Evolutionary conservation across 2,113 vertebrate genomes (phyloP), one percentile per base, ranked within the genome.

Genomic region (Arizona elegans): DNA sequence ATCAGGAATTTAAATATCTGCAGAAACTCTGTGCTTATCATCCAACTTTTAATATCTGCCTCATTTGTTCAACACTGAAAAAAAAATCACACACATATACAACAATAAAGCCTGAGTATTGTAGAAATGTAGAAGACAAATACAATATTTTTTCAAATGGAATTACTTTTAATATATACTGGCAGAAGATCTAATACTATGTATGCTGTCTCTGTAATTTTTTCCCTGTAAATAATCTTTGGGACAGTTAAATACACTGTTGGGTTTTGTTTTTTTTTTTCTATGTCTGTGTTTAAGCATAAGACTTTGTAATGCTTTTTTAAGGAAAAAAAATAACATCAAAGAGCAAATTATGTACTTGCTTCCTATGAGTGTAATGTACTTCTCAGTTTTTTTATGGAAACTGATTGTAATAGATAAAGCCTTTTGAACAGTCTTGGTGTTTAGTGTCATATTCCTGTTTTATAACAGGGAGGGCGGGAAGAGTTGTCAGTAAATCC

Each of bases 301-400:
- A 99, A 97, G 98, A 98, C 98, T 99, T 99, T 99, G 98, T 99
- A 99, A 99, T 94, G 95, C 97, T 98, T 99, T 99, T 98, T 98
- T 98, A 98, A 98, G 97, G 98, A 98, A 97, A 98, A 98, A 97
- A 70, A 97, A 95, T 98, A 98, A 95, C 98, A 98, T 98, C 98
- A 97, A 98, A 98, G 97, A 96, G 98, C 94, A 98, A 97, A 98
- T 98, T 98, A 98, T 98, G 98, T 98, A 98, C 97, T 97, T 98
- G 96, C 97, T 98, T 96, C 97, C 97, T 98, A 94, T 97, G 97
- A 96, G 96, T 97, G 97, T 98, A 96, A 97, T 92, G 75, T 98
- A 96, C 96, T 97, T 95, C 95, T 98, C 97, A 93, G 97, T 97
- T 97, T 97, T 97, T 97, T 97, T 94, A 96, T 96, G 96, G 96